These are phyloP conservation scores for Caretta caretta DNA, from an alignment of 2,113 vertebrate species.

Conservation along the genomic window DNA sequence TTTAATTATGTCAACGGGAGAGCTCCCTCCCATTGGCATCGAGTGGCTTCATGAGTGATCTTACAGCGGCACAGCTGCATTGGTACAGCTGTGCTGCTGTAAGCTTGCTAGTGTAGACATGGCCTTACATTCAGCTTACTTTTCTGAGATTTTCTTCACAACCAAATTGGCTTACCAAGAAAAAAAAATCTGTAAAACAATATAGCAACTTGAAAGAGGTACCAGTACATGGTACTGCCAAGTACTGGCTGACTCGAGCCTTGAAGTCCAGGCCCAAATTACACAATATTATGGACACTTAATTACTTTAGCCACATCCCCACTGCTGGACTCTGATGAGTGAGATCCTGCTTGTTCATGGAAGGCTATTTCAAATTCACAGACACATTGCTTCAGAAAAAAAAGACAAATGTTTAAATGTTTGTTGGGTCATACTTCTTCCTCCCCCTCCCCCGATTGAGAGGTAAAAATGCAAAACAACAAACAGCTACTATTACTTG, in stretches of 20 bases:
- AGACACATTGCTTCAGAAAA: background rate
- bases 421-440: background rate
- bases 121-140: no score
- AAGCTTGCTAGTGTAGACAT: background rate
- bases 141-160: conserved; percentile 1
- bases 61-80: background rate
- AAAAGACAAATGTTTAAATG: background rate
- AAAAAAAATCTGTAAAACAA: background rate
- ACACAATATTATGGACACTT: background rate
- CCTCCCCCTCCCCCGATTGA: background rate
- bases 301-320: conserved; percentile 11
- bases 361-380: background rate
- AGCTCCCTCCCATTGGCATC: background rate
- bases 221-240: background rate
- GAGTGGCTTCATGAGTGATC: background rate
- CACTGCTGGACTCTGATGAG: conserved; percentile 13
- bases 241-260: background rate
- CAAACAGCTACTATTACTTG: background rate
- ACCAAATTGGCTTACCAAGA: background rate
- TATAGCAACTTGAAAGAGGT: background rate
- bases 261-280: conserved; percentile 10
- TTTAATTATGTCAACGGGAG: background rate
- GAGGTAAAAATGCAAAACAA: background rate
- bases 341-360: background rate
- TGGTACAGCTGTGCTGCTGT: no score